Conservation (phyloP, 2,888 invertebrate species). For the Blastobasis adustella region DNA sequence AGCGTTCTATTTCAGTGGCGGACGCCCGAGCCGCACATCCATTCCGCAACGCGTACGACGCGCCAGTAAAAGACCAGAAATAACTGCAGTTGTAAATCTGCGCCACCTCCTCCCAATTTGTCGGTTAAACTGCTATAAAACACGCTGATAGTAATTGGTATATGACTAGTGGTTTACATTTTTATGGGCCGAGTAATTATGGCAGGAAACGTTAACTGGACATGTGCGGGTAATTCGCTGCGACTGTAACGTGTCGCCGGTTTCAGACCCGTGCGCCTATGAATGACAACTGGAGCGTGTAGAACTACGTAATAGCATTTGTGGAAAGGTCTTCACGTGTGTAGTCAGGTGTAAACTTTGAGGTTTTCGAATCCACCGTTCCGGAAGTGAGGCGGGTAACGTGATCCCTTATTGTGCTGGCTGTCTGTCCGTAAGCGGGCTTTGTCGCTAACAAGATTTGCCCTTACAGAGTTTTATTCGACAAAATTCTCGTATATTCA, state of each 20-base stretch:
- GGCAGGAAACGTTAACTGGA: no score
- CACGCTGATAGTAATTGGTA: no score
- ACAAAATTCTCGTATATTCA: no score
- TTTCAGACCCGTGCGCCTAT: not conserved
- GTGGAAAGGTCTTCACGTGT: conserved; percentile 29
- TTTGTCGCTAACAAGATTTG: conserved; percentile 63
- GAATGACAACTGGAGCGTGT: conserved; percentile 20
- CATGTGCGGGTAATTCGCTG: no score
- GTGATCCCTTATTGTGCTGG: conserved; percentile 45
- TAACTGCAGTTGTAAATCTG: conserved; percentile 28
- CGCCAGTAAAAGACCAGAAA: no score
- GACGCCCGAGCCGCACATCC: no score
- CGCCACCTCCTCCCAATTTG: conserved; percentile 28
- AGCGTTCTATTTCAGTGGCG: no score
- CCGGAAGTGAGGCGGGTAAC: conserved; percentile 56
- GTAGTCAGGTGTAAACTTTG: conserved; percentile 53
- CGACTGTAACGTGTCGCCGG: no score
- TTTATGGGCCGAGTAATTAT: no score
- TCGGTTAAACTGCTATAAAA: conserved; percentile 11
- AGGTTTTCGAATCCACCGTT: conserved; percentile 42
- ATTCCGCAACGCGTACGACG: no score
- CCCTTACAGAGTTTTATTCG: conserved; percentile 22
- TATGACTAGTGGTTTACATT: no score
- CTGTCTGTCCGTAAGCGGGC: conserved; percentile 28
- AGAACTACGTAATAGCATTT: conserved; percentile 38